Percentiles rank a stretch among this genome's conserved stretches.
Conservation (phyloP, 2,113 vertebrate species). For the Oplegnathus fasciatus region DNA sequence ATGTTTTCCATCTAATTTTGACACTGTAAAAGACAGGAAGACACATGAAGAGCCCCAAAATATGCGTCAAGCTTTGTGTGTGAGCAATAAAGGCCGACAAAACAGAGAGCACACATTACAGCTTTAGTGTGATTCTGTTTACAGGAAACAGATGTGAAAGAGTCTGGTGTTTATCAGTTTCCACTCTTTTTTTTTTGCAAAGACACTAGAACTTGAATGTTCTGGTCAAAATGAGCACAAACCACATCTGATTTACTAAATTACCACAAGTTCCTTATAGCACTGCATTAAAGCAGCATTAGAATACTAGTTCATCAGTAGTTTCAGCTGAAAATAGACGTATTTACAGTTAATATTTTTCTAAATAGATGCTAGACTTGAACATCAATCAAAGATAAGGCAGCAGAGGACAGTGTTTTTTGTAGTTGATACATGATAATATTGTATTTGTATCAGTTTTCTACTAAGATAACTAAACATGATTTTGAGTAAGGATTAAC, state of each 20-base stretch:
- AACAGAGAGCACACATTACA: conserved; percentile 5
- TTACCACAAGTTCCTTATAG: neutral
- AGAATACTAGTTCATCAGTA: neutral
- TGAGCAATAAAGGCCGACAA: conserved; percentile 15
- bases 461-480: neutral
- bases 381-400: neutral
- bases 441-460: neutral
- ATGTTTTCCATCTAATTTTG: neutral
- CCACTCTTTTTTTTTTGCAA: no score
- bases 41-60: neutral
- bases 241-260: neutral
- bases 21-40: neutral
- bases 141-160: conserved; percentile 32
- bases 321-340: neutral
- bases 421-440: neutral
- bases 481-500: no score
- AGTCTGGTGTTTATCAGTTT: neutral
- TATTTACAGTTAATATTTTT: neutral
- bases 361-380: neutral
- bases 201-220: neutral
- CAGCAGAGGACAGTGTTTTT: neutral
- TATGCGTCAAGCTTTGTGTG: neutral
- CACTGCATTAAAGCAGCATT: neutral
- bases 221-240: neutral
- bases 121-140: conserved; percentile 33